Evolutionary conservation across 2,888 invertebrate genomes (phyloP).

Genomic region (Lacanobia wlatinum): DNA sequence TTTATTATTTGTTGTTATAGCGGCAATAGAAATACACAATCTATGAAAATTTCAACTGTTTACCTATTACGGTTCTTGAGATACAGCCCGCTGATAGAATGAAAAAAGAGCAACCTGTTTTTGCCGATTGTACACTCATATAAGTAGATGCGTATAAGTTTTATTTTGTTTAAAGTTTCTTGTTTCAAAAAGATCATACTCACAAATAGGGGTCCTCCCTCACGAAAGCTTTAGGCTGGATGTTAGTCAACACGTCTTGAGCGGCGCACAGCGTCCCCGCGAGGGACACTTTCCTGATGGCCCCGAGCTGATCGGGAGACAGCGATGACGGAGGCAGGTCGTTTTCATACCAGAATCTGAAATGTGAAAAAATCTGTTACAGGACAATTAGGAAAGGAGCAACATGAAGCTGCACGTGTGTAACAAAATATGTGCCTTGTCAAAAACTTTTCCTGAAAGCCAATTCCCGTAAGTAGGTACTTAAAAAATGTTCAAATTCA

Average conservation of each 20-base stretch:
- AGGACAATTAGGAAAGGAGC: neutral
- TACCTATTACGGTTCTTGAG: no score
- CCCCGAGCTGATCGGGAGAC: constrained; percentile 94
- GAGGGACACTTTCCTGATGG: constrained; percentile 95
- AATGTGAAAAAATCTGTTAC: neutral
- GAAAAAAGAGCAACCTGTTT: neutral
- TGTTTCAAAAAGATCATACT: constrained; percentile 73
- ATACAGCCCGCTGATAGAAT: no score
- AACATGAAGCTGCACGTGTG: no score
- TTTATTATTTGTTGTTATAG: no score
- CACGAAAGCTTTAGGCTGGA: constrained; percentile 97
- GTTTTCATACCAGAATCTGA: constrained; percentile 98
- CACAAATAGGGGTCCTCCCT: constrained; percentile 96
- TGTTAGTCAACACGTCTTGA: constrained; percentile 92
- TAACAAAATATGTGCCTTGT: no score
- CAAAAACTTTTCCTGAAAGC: no score
- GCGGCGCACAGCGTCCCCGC: constrained; percentile 95
- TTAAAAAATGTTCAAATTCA: no score
- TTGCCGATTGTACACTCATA: neutral
- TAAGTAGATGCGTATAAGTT: neutral
- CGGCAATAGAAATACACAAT: no score
- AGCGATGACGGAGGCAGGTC: constrained; percentile 97
- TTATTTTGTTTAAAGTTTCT: no score
- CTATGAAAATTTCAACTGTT: no score
- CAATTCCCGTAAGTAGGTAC: no score